A percentile compares a stretch with the other conserved stretches of the same genome.
These are phyloP conservation scores for Corvus cornix DNA, from an alignment of 2,113 vertebrate species.

Conservation along the genomic window DNA sequence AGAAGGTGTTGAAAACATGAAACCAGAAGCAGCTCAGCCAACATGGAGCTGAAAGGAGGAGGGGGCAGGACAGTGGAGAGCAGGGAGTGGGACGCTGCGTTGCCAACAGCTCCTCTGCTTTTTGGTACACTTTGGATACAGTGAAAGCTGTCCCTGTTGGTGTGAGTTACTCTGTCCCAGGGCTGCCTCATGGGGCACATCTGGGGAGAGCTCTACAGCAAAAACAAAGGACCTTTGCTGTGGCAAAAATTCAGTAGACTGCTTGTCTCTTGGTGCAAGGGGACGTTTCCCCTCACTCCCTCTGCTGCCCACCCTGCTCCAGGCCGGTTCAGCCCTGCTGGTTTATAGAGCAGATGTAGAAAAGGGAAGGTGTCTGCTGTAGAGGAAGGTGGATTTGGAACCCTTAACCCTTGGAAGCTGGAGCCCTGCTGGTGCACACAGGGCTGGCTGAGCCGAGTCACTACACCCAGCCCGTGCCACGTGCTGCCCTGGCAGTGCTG, in stretches of 20 bases:
- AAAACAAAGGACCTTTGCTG: not conserved
- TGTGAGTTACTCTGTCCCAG: not conserved
- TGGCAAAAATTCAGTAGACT: fast-evolving
- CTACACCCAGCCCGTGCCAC: fast-evolving
- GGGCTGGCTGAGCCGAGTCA: not conserved
- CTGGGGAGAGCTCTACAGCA: not conserved
- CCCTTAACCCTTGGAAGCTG: not conserved
- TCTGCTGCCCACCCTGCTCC: not conserved
- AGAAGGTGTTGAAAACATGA: not conserved
- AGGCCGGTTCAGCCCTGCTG: fast-evolving
- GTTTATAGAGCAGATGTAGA: not conserved
- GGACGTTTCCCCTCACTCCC: fast-evolving
- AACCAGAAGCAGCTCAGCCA: not conserved
- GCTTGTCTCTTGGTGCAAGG: not conserved
- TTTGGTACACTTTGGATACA: fast-evolving
- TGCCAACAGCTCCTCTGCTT: no score
- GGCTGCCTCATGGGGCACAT: fast-evolving
- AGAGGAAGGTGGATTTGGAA: not conserved
- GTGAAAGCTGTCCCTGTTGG: not conserved
- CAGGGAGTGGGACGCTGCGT: not conserved
- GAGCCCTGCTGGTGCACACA: fast-evolving
- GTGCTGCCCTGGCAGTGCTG: not conserved
- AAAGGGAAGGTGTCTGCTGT: not conserved
- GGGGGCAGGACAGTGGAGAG: no score
- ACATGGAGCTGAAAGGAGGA: not conserved